Base-by-base conservation (phyloP, 2,888 invertebrate species). In the Drosophila niveifrons region DNA sequence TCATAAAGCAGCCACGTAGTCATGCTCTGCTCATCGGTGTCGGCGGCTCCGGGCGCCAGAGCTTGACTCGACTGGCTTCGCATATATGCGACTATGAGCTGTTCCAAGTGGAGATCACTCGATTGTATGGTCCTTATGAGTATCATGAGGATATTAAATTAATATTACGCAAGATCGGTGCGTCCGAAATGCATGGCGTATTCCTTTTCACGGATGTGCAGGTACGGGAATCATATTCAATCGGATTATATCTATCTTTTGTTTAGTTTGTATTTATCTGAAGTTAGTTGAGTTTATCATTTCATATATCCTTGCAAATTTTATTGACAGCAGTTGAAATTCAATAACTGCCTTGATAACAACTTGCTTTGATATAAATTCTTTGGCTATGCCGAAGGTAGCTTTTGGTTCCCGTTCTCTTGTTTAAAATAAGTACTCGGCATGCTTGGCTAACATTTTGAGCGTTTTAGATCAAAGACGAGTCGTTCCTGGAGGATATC, bases 21-120 rank as follows among this genome's bases (percentile, higher is more conserved):
- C 98, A 98, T 93, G 97, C 96, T 41, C 93, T 98, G 65, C 93
- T 98, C 43, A 96, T 98, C 10, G 98, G 98, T 4, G 96, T 98
- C 29, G 98, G 98, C 17, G 98, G 98, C 58, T 98, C 98, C 3
- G 98, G 98, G 8, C 94, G 98, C 51, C 98, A 98, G 93, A 98
- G 98, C 6, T 94, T 98, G 72, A 97, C 98, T 1, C 94, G 97
- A 61, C 93, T 98, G 68, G 96, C 98, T 7, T 96, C 98, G n/a
- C 97, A 98, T 90, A 98, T 98, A 92, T 96, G 96, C 79, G 98
- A 98, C 91, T 98, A 97, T 92, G 98, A 98, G 85, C 93, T 98
- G 8, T 97, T 96, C 91, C 94, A 98, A 95, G 96, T 98, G 41
- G 98, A 98, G 93, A 97, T 98, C 91, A 96, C 96, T 51, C 95